Base-by-base conservation (phyloP, 2,888 invertebrate genomes). In the Nephrocerus scutellatus region DNA sequence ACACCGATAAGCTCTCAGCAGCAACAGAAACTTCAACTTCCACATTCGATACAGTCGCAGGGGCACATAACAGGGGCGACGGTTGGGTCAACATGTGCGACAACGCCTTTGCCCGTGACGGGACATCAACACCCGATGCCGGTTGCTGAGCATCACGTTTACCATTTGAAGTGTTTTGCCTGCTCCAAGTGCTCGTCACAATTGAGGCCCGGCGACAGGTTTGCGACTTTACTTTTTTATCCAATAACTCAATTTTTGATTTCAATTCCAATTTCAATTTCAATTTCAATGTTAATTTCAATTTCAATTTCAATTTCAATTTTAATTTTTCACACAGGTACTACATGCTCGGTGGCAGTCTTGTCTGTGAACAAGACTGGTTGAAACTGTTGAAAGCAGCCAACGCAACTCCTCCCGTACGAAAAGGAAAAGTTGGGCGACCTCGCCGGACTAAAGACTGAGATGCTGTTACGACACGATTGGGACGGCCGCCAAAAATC, bases 311-410 rank as follows among this genome's bases (percentile, higher is more conserved):
- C n/a, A n/a, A n/a, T n/a, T n/a, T n/a, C n/a, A n/a, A n/a, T n/a
- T n/a, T n/a, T n/a, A n/a, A n/a, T 20, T 41, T 28, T 31, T 8
- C 10, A 39, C 47, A 2, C 68, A 79, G 80, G 73, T 90, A 86
- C 73, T 87, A 88, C 71, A 79, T 91, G 74, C 74, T 90, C 55
- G 83, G 85, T 59, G 90, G 90, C 49, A 82, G 81, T 60, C 76
- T 89, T 61, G 84, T 90, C 47, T 92, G 91, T 74, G 91, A 91
- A 71, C 85, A 88, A 71, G 90, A 91, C 72, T 90, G 88, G 82
- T 85, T 88, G 70, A 89, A 89, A 71, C 74, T 89, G 62, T 84
- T 86, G 68, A 79, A 76, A 61, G 73, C 76, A 45, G 70, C 72
- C 45, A 77, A 79, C 50, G 68, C 73, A 34, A 74, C 76, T 36